A percentile compares a stretch with the other conserved stretches of the same genome.
Evolutionary conservation across 2,888 invertebrate genomes (phyloP).

Genomic region (Zonitis immaculata): DNA sequence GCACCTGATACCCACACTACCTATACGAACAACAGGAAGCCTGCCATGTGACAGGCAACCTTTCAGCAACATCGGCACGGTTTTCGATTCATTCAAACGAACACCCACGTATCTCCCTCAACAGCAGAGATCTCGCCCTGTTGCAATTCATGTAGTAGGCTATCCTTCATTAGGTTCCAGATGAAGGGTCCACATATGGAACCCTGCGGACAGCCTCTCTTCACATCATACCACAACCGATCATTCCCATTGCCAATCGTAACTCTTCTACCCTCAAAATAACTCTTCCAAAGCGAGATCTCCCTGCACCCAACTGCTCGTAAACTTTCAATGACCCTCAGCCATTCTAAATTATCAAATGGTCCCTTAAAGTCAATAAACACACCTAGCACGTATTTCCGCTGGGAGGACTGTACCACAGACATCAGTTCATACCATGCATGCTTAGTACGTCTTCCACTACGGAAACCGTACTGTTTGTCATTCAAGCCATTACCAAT

Average conservation of each 20-base stretch:
- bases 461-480: constrained; percentile 13
- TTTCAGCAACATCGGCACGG: constrained; percentile 5
- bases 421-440: constrained; percentile 1
- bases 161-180: background rate
- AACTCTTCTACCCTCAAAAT: background rate
- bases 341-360: constrained; percentile 12
- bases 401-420: background rate
- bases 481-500: background rate
- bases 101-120: too few relatives aligned
- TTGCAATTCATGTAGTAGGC: too few relatives aligned
- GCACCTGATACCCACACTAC: background rate
- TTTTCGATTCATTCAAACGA: background rate
- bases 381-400: constrained; percentile 10
- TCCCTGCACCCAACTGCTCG: constrained; percentile 1
- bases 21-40: background rate
- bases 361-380: constrained; percentile 15
- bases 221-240: background rate
- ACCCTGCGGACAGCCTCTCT: background rate
- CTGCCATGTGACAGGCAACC: background rate
- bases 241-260: background rate
- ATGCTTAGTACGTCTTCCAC: constrained; percentile 11
- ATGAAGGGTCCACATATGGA: background rate
- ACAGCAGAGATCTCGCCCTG: too few relatives aligned
- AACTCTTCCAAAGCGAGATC: constrained; percentile 1
- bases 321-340: background rate